Conservation (phyloP, 37 sponge, comb jelly and placozoan species). For the Oscarella lobularis region DNA sequence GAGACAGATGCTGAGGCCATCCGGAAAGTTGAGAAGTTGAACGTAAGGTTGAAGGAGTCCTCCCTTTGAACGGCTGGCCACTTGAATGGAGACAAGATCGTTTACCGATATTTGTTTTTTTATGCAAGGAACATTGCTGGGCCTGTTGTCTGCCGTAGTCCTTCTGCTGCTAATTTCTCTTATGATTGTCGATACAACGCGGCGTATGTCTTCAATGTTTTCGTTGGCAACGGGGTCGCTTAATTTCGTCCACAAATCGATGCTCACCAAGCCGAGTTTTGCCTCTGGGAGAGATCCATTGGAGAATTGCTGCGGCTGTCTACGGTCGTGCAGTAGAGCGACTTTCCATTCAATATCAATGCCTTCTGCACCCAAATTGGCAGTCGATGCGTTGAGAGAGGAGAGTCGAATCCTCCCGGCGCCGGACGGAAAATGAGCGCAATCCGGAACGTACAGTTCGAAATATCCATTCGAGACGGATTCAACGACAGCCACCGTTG, state of each 20-base stretch:
- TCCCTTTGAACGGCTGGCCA: background rate
- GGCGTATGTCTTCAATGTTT: background rate
- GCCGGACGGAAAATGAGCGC: background rate
- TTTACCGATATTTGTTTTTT: background rate
- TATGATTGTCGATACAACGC: background rate
- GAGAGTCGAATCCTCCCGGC: background rate
- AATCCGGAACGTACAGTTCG: background rate
- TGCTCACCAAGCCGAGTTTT: no score
- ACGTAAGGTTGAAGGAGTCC: background rate
- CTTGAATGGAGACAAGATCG: background rate
- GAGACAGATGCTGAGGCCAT: background rate
- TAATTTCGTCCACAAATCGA: no score
- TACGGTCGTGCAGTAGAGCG: background rate
- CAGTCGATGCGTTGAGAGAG: background rate
- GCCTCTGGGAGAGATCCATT: background rate
- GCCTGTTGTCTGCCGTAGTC: no score
- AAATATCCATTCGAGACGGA: background rate
- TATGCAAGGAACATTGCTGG: background rate
- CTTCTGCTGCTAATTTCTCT: background rate
- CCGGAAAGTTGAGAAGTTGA: background rate
- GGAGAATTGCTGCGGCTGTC: no score
- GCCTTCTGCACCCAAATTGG: background rate
- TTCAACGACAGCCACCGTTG: background rate
- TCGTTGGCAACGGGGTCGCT: no score
- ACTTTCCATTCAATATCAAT: background rate